phyloP scores from a whole-genome alignment of 1,140 invertebrate genomes.

The Tyrophagus putrescentiae region DNA sequence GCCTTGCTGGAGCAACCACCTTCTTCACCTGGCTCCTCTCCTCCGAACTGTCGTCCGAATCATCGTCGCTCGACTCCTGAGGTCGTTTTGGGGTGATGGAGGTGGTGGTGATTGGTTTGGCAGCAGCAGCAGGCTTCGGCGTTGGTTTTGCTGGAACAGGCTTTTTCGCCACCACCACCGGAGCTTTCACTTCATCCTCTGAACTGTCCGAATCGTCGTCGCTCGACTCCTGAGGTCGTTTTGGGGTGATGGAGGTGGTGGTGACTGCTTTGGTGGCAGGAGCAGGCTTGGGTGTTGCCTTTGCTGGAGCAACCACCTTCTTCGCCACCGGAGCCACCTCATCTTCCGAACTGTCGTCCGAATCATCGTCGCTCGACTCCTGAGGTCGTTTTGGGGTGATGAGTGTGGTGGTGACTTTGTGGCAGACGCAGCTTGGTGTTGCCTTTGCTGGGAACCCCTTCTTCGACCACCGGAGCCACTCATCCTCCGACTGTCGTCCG shows the following conservation, averaged over 20 bases:
- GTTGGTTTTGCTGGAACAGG: not conserved
- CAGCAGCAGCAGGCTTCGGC: not conserved
- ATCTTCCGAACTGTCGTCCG: not conserved
- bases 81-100: too few relatives aligned
- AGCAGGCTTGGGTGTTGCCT: not conserved
- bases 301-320: too few relatives aligned
- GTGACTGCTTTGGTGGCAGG: not conserved
- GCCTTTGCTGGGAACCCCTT: not conserved
- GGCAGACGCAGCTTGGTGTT: not conserved
- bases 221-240: slow-evolving; percentile 10
- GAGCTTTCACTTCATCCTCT: slow-evolving; percentile 9
- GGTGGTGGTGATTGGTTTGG: not conserved
- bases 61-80: not conserved
- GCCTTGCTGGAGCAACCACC: not conserved
- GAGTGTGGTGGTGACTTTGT: not conserved
- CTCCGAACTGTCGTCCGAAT: slow-evolving; percentile 14
- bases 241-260: too few relatives aligned
- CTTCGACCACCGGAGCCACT: not conserved
- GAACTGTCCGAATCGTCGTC: not conserved
- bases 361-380: not conserved
- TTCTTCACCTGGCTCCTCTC: not conserved
- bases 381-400: not conserved
- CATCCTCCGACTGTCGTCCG: not conserved
- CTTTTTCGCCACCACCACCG: not conserved
- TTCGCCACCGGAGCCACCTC: too few relatives aligned